Base-by-base conservation (phyloP, 2,113 vertebrate genomes). In the Narcine bancroftii region DNA sequence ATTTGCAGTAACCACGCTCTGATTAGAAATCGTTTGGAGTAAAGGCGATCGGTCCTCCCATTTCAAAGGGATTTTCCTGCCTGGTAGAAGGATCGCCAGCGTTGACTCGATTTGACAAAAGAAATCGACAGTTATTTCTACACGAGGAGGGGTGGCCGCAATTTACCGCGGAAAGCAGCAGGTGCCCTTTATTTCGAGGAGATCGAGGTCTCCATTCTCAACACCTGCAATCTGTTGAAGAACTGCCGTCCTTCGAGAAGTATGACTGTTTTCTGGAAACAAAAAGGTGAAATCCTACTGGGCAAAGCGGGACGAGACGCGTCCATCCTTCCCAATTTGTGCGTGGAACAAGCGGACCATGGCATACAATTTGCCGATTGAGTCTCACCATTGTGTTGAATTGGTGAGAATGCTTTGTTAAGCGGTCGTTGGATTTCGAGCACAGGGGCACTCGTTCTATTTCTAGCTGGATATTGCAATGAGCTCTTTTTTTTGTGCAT, bases 171-270 rank as follows among this genome's bases (percentile, higher is more conserved):
- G 92, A 94, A 94, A 93, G 92, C 93, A 94, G 94, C 93, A 95
- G 92, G 69, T 76, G 94, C 91, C 92, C 94, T 93, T 92, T 93
- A 92, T 93, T 93, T 94, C 91, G 13, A 79, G 94, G 94, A 94
- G 93, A 95, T 92, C 73, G 94, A 97, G 95, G 95, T 96, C 7
- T 13, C 81, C 33, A 6, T 36, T 19, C 42, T n/a, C 72, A 17
- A 92, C 13, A 71, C 45, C 63, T 73, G 72, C 21, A 60, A 83
- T 75, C 39, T 53, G 92, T 65, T 39, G 92, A 36, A 92, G 73
- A 79, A 92, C 77, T 42, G 29, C 19, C 29, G 60, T 11, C 63
- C 42, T 45, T 26, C 53, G 29, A 3, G 79, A 56, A 63, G 47
- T 42, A 81, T 65, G 72, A 42, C 93, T 93, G 93, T 93, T 92